Conservation (phyloP, 2,113 vertebrate species). For the Polypterus bichir region DNA sequence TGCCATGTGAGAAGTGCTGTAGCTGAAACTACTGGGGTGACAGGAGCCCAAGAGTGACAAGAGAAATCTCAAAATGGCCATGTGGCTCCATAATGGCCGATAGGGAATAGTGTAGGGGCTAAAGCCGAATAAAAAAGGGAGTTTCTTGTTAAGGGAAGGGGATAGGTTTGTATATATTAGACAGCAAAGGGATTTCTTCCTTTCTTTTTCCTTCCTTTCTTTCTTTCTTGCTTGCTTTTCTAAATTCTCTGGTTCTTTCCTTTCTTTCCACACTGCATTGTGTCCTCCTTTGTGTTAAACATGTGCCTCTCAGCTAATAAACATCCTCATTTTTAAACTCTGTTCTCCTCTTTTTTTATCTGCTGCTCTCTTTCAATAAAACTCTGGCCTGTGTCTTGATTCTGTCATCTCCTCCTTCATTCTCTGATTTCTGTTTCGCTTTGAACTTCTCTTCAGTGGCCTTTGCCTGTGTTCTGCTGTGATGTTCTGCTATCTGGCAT, state of each 20-base stretch:
- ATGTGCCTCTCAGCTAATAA: background rate
- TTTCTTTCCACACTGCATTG: background rate
- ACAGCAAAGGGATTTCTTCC: too few species aligned
- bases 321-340: background rate
- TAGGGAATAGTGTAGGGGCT: too few species aligned
- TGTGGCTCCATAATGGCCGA: too few species aligned
- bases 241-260: background rate
- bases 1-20: too few species aligned
- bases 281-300: background rate
- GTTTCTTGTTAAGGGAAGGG: too few species aligned
- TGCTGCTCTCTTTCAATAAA: background rate
- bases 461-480: background rate
- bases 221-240: background rate
- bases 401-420: background rate
- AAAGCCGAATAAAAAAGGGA: too few species aligned
- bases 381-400: background rate
- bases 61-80: too few species aligned
- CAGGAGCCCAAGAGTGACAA: too few species aligned
- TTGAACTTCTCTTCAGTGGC: background rate
- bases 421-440: background rate
- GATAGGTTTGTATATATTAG: too few species aligned
- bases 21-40: too few species aligned
- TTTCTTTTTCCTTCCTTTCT: background rate
- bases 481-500: background rate
- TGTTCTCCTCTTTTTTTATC: background rate